Percentiles rank a stretch among this genome's conserved stretches.
phyloP scores from a whole-genome alignment of 2,113 vertebrate genomes.

The Sturnira hondurensis region DNA sequence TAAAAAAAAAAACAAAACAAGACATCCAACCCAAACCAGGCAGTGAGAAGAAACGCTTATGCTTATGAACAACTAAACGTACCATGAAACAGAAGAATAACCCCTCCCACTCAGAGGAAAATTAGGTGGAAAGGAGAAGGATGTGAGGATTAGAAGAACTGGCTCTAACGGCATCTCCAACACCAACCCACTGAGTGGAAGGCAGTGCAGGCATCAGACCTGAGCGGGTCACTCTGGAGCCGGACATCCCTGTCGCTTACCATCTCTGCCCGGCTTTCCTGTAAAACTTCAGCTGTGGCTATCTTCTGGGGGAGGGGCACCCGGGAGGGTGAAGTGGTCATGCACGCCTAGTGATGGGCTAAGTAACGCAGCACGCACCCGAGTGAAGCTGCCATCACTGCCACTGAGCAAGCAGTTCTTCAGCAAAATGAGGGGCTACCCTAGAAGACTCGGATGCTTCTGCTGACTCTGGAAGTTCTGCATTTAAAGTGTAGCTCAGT shows the following conservation, averaged over 20 bases:
- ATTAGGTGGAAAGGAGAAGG: neutral
- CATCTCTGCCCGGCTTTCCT: neutral
- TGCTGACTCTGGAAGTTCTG: neutral
- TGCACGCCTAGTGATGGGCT: neutral
- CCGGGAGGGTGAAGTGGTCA: neutral
- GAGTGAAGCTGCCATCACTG: accelerated
- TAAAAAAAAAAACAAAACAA: no score
- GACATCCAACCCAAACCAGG: neutral
- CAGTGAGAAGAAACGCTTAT: neutral
- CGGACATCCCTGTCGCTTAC: neutral
- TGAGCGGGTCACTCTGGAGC: neutral
- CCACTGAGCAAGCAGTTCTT: neutral
- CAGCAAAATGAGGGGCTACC: neutral
- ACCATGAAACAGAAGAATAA: neutral
- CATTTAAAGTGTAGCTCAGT: neutral
- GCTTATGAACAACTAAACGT: neutral
- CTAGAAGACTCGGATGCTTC: neutral
- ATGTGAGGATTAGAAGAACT: no score
- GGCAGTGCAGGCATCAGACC: no score
- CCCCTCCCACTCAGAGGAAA: neutral
- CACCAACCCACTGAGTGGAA: no score
- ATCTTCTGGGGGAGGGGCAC: no score
- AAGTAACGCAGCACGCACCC: accelerated
- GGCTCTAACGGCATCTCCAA: neutral
- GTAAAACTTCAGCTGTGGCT: neutral